These are phyloP conservation scores for Ophiothrix spiculata DNA, from an alignment of 35 echinoderm and acorn worm genomes.

Conservation along the genomic window DNA sequence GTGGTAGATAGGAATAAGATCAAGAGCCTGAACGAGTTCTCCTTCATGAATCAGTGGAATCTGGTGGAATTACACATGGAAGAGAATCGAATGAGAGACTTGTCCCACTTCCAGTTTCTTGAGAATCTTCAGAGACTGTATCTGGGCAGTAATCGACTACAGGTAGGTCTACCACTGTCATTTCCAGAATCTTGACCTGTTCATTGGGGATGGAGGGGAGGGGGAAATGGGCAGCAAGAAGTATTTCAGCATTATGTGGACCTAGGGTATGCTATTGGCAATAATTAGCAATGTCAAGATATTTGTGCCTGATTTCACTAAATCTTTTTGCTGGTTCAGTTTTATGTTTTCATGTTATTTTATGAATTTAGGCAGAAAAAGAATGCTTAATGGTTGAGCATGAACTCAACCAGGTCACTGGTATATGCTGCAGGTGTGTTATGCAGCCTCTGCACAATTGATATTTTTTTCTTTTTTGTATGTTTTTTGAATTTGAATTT, in stretches of 20 bases:
- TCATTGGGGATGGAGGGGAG: no score
- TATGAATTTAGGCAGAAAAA: no score
- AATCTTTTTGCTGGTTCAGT: not conserved
- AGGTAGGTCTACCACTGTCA: conserved; percentile 35
- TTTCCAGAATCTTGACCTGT: not conserved
- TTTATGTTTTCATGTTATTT: not conserved
- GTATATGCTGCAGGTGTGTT: no score
- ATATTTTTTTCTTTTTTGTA: no score
- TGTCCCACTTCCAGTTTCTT: conserved; percentile 78
- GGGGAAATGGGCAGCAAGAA: no score
- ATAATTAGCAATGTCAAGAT: no score
- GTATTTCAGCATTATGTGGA: not conserved
- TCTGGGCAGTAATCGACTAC: conserved; percentile 88
- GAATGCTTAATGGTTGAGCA: no score
- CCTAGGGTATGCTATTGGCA: no score
- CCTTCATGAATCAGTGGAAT: conserved; percentile 98
- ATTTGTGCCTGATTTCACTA: no score
- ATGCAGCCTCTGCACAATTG: no score
- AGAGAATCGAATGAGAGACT: conserved; percentile 86
- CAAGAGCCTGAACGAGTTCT: conserved; percentile 73
- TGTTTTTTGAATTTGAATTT: no score
- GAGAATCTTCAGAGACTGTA: conserved; percentile 95
- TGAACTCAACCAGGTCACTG: no score
- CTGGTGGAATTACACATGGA: conserved; percentile 97
- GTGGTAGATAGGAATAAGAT: conserved; percentile 94